phyloP scores from a whole-genome alignment of 2,113 vertebrate genomes.

The Galemys pyrenaicus region DNA sequence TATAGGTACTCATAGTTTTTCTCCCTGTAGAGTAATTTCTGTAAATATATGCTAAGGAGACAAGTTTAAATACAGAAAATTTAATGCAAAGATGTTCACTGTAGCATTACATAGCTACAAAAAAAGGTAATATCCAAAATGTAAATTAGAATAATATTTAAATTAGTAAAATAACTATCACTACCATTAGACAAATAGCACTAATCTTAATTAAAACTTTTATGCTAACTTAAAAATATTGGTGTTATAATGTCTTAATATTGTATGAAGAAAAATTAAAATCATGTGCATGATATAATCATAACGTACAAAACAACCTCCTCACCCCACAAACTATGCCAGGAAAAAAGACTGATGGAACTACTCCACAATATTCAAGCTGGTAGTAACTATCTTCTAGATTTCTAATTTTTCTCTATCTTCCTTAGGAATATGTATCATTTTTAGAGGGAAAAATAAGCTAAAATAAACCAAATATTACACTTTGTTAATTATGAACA shows the following conservation, averaged over 20 bases:
- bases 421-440: neutral
- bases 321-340: neutral
- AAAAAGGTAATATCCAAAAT: neutral
- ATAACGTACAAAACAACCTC: neutral
- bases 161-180: neutral
- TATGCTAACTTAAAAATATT: neutral
- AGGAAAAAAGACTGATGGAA: neutral
- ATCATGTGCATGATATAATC: neutral
- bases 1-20: neutral
- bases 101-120: neutral
- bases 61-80: constrained; percentile 1
- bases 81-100: neutral
- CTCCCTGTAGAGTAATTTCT: neutral
- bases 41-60: neutral
- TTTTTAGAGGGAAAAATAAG: constrained; percentile 27
- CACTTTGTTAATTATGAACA: constrained; percentile 66
- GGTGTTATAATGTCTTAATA: neutral
- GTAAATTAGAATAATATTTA: neutral
- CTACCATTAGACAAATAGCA: neutral
- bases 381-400: neutral
- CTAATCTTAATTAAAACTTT: neutral
- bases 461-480: constrained; percentile 54
- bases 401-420: neutral
- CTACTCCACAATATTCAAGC: neutral
- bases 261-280: neutral